Conservation (phyloP, 2,113 vertebrate species). For the Desmodus rotundus region DNA sequence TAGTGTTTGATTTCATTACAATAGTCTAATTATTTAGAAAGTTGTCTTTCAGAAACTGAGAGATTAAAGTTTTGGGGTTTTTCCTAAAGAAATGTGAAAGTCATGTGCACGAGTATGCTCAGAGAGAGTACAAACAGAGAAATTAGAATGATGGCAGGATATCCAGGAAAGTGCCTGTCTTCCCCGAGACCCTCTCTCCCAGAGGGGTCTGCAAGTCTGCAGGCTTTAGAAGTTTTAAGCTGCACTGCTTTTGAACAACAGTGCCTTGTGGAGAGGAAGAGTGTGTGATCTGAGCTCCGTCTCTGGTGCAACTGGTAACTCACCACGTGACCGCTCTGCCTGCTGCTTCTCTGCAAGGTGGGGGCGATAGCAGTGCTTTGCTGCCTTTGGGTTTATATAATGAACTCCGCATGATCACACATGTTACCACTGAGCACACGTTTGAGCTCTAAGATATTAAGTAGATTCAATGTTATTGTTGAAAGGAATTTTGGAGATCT, state of each 20-base stretch:
- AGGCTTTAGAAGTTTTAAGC: conserved; percentile 2
- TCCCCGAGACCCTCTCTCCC: neutral
- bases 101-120: neutral
- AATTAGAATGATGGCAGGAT: neutral
- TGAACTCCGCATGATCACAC: neutral
- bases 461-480: conserved; percentile 2
- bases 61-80: conserved; percentile 25
- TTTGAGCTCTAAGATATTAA: neutral
- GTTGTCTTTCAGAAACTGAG: conserved; percentile 51
- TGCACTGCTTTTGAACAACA: neutral
- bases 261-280: neutral
- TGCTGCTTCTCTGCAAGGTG: neutral
- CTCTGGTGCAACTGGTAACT: neutral
- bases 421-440: neutral
- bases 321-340: neutral
- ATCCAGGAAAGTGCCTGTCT: neutral
- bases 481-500: neutral
- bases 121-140: neutral
- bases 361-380: neutral
- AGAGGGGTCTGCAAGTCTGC: neutral
- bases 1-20: conserved; percentile 54
- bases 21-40: conserved; percentile 46
- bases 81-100: conserved; percentile 26
- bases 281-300: neutral
- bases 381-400: neutral